phyloP scores from a whole-genome alignment of 2,888 invertebrate genomes.

The Chironomus riparius region DNA sequence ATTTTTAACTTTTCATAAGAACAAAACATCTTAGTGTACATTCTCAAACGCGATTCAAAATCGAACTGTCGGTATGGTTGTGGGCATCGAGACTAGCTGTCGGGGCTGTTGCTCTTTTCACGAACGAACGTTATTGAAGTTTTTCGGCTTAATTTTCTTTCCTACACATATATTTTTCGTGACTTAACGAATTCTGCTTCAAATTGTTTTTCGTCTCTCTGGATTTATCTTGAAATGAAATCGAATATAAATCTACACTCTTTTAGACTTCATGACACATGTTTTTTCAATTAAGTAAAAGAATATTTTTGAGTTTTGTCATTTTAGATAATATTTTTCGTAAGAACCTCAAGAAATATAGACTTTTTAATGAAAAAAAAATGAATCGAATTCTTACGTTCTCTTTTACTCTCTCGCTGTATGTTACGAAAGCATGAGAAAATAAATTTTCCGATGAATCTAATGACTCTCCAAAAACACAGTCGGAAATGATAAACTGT shows the following conservation, averaged over 20 bases:
- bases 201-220: background rate
- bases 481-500: too few relatives aligned
- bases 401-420: background rate
- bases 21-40: background rate
- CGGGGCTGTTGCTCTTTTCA: slow-evolving; percentile 23
- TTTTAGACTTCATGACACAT: background rate
- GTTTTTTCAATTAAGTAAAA: background rate
- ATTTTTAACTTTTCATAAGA: background rate
- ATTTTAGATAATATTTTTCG: background rate
- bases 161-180: background rate
- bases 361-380: background rate
- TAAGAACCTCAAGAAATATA: background rate
- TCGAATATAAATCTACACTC: background rate
- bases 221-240: background rate
- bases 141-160: slow-evolving; percentile 14
- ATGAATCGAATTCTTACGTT: background rate
- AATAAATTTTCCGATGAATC: slow-evolving; percentile 11
- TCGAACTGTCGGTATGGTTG: slow-evolving; percentile 8
- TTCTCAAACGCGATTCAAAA: slow-evolving; percentile 27
- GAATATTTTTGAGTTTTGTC: background rate
- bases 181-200: background rate
- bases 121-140: slow-evolving; percentile 11
- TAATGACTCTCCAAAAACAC: too few relatives aligned
- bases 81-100: slow-evolving; percentile 20
- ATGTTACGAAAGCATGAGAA: background rate